These are phyloP conservation scores for Trichonephila inaurata DNA, from an alignment of 1,140 invertebrate species.

Conservation along the genomic window DNA sequence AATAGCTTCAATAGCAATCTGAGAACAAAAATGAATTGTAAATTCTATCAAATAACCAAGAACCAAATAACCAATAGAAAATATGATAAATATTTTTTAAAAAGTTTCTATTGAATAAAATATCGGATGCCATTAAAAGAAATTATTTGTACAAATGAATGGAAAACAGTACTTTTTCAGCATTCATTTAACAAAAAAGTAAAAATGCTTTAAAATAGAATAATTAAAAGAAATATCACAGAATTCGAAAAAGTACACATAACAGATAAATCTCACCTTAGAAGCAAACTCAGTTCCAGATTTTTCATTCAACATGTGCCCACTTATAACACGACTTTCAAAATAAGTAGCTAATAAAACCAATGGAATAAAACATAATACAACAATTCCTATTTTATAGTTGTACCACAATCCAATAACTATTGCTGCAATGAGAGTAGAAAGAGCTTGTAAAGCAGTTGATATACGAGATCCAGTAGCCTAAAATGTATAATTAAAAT, in stretches of 20 bases:
- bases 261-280: conserved; percentile 60
- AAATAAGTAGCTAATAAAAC: conserved; percentile 89
- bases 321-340: conserved; percentile 86
- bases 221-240: too few species aligned
- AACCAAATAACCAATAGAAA: neutral
- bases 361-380: conserved; percentile 88
- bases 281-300: conserved; percentile 80
- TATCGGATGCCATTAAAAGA: too few species aligned
- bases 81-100: neutral
- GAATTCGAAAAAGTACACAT: too few species aligned
- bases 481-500: conserved; percentile 79
- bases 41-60: neutral
- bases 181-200: too few species aligned
- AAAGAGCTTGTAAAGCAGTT: conserved; percentile 88
- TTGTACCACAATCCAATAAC: conserved; percentile 89
- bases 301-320: conserved; percentile 85
- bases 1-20: conserved; percentile 83
- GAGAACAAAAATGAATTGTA: neutral
- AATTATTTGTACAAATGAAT: too few species aligned
- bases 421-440: conserved; percentile 87
- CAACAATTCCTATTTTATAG: conserved; percentile 91
- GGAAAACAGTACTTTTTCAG: too few species aligned
- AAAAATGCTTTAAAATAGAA: too few species aligned
- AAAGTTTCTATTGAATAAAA: too few species aligned
- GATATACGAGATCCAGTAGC: conserved; percentile 91